Evolutionary conservation across 2,113 vertebrate species (phyloP).

Genomic region (Perca fluviatilis): DNA sequence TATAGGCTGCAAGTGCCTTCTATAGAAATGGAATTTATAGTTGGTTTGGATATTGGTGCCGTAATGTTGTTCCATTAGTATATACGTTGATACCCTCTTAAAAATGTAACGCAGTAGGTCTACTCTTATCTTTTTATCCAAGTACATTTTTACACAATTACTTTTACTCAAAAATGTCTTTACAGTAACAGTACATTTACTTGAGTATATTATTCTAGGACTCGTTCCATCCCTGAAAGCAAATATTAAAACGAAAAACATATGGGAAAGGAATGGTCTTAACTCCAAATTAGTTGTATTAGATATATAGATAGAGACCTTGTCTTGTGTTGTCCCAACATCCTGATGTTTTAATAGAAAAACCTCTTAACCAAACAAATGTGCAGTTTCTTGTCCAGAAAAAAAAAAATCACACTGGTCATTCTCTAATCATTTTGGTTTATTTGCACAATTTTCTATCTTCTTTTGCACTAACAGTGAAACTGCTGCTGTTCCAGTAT

Average conservation of each 20-base stretch:
- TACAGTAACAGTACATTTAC: background rate
- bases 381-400: background rate
- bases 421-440: slow-evolving; percentile 13
- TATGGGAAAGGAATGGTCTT: background rate
- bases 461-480: slow-evolving; percentile 1
- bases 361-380: background rate
- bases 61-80: too few species aligned
- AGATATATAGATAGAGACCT: background rate
- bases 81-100: too few species aligned
- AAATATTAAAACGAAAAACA: too few species aligned
- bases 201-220: background rate
- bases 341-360: too few species aligned
- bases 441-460: background rate
- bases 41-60: background rate
- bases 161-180: background rate
- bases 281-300: background rate
- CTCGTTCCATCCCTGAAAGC: background rate
- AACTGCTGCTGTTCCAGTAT: background rate
- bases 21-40: background rate
- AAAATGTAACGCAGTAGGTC: too few species aligned
- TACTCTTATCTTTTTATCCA: too few species aligned
- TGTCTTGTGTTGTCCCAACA: background rate
- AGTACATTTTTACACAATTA: background rate
- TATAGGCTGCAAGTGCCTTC: background rate
- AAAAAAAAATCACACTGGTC: background rate